Base-by-base conservation (phyloP, 2,797 vertebrate genomes). In the Sebastes trivittatus region DNA sequence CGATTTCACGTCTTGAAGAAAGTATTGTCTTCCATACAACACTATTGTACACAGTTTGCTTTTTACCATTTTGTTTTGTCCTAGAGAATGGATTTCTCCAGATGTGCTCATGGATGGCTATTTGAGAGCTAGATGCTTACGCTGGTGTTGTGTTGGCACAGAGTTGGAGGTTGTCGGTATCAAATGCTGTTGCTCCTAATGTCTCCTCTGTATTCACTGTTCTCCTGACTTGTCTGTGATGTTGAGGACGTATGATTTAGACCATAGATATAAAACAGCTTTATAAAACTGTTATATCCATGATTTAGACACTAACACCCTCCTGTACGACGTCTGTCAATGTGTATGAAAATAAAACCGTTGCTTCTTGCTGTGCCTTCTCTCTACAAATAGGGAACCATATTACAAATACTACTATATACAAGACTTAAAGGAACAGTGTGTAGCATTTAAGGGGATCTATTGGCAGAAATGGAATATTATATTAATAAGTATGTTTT, bases 331-430 rank as follows among this genome's bases (percentile, higher is more conserved):
- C 58, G 2, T 89, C 75, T 87, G 78, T 86, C 56, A 72, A 18
- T 86, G 72, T 91, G 46, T 49, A 61, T 83, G 36, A 36, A 85
- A 93, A 91, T 93, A 90, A 92, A 94, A 80, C 22, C 0, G 63
- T 85, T 90, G 78, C 67, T 68, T 84, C 64, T 61, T 22, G 1
- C 30, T 79, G 22, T 82, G 81, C 29, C 36, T 76, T 3, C 30
- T 87, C 23, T 85, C 18, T 59, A 29, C 16, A 30, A 16, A 38
- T 25, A 32, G 22, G 7, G 5, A 64, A 54, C 58, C 5, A 10
- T 32, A 9, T 36, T 27, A 20, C 4, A 65, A 38, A n/a, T 49
- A 49, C 46, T 49, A 42, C 14, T 23, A 13, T 23, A 56, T 23
- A 23, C 2, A 58, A 32, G 36, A 38, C 23, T 58, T 11, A 49